Evolutionary conservation across 2,888 invertebrate genomes (phyloP), one percentile per base, ranked within the genome.

Genomic region (Oxytorus armatus): DNA sequence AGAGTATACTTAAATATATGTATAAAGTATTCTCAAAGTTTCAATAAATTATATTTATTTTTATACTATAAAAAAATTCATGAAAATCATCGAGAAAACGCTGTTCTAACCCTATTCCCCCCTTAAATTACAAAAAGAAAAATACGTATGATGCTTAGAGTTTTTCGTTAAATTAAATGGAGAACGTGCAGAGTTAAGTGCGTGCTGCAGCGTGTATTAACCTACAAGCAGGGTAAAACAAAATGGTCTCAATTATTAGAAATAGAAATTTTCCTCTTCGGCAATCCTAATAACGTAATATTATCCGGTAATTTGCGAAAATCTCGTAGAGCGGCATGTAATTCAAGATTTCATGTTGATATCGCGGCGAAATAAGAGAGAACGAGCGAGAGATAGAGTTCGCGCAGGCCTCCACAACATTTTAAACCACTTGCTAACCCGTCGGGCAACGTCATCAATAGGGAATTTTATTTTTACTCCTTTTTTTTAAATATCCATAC

Each of bases 401-500:
- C 29, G 4, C 36, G 10, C 1, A 8, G 10, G 1, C 36, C 36
- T 36, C 29, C 39, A 21, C 25, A 68, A 55, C 51, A 49, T 53
- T 76, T 53, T 16, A 16, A n/a, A n/a, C 55, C 42, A 65, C 65
- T 53, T 18, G 16, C 55, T 14, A 49, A 8, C 16, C 8, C 55
- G 36, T 8, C 7, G 11, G 25, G 0, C 11, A 3, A 69, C 55
- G 11, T 49, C 57, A 51, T 49, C 69, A 16, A 36, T 14, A 11
- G 49, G 10, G 0, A n/a, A 14, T 33, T n/a, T 10, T 1, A 3
- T 21, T 1, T 18, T 49, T 18, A 10, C 11, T 39, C 42, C 25
- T 66, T 66, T 77, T 79, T 69, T 73, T 68, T 65, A 21, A 44
- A 49, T 68, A 77, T 77, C 70, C 33, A 75, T 18, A 23, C 55